These are phyloP conservation scores for Damaliscus lunatus DNA, from an alignment of 2,113 vertebrate species.

Conservation along the genomic window DNA sequence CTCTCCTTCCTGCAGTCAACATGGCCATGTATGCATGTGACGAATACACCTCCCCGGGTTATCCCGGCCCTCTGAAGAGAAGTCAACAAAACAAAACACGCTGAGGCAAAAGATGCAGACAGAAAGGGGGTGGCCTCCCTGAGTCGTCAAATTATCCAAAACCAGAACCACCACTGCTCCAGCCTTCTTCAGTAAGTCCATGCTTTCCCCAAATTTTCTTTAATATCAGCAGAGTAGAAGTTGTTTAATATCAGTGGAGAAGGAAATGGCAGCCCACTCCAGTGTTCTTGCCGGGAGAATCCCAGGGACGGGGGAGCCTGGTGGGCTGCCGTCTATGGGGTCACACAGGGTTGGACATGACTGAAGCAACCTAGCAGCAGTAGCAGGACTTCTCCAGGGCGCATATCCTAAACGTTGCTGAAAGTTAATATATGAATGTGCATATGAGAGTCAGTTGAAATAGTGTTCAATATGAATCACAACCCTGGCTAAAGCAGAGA, in stretches of 20 bases:
- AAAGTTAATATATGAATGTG: neutral
- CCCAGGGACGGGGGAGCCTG: too few relatives aligned
- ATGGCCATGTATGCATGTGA: neutral
- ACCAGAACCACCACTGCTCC: accelerated
- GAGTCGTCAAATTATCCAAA: neutral
- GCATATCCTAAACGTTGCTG: neutral
- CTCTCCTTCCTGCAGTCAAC: neutral
- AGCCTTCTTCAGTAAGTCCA: accelerated
- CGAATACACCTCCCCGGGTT: accelerated
- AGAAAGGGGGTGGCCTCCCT: accelerated
- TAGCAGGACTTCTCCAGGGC: neutral
- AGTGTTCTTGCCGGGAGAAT: too few relatives aligned
- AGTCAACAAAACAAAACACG: neutral
- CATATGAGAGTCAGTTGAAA: neutral
- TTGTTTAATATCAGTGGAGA: neutral
- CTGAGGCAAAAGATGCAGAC: neutral
- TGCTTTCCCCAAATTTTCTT: too few relatives aligned
- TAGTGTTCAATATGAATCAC: neutral
- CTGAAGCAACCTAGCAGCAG: too few relatives aligned
- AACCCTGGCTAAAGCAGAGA: neutral
- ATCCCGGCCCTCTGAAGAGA: neutral
- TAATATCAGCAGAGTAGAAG: neutral
- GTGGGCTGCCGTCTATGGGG: too few relatives aligned
- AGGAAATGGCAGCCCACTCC: too few relatives aligned
- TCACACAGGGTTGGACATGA: too few relatives aligned